A percentile compares a stretch with the other conserved stretches of the same genome.
These are phyloP conservation scores for Pedionomus torquatus DNA, from an alignment of 2,113 vertebrate species.

Conservation along the genomic window DNA sequence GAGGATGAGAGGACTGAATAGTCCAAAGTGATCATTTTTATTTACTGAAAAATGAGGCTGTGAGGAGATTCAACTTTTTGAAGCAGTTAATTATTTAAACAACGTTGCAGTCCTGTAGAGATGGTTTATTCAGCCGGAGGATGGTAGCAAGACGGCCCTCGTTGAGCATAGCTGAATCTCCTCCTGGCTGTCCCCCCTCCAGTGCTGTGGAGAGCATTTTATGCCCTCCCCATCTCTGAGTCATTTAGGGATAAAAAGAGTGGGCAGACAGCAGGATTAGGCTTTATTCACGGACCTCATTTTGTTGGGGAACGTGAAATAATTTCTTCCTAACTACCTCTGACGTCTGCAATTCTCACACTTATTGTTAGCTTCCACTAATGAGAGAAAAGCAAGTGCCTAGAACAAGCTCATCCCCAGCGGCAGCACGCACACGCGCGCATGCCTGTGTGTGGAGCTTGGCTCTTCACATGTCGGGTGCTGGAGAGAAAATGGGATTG, in stretches of 20 bases:
- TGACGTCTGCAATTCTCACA: slow-evolving; percentile 26
- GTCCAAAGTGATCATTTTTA: neutral
- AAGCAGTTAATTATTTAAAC: neutral
- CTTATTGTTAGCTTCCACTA: slow-evolving; percentile 35
- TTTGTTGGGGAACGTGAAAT: neutral
- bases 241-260: slow-evolving; percentile 13
- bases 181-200: neutral
- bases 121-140: neutral
- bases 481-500: slow-evolving; percentile 51
- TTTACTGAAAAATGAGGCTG: neutral
- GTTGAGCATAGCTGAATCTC: neutral
- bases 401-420: slow-evolving; percentile 20
- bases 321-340: slow-evolving; percentile 22
- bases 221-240: neutral
- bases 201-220: neutral
- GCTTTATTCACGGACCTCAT: slow-evolving; percentile 9
- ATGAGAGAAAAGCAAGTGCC: slow-evolving; percentile 35
- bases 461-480: neutral
- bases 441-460: neutral
- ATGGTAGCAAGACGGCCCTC: neutral
- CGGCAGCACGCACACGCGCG: rapidly evolving
- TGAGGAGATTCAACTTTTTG: neutral
- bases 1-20: neutral
- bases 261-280: slow-evolving; percentile 38
- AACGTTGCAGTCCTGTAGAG: neutral